Conservation (phyloP, 2,888 invertebrate species). For the Chelonus formosanus region DNA sequence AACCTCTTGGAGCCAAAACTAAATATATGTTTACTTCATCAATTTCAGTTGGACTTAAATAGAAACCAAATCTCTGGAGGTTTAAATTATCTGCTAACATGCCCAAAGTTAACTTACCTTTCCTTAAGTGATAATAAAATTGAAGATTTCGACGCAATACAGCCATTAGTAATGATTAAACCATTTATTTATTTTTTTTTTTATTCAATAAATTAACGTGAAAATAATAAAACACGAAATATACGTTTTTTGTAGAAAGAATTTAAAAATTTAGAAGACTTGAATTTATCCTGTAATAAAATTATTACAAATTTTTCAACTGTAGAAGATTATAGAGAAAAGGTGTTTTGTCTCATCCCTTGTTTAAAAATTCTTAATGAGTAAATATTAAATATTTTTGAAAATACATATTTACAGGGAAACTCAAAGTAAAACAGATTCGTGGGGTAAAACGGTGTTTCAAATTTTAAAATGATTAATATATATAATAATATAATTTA, state of each 20-base stretch:
- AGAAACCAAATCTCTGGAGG: conserved; percentile 95
- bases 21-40: conserved; percentile 37
- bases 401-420: too few relatives aligned
- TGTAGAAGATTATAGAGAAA: conserved; percentile 89
- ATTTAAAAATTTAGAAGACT: conserved; percentile 81
- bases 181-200: conserved; percentile 13
- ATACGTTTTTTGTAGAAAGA: conserved; percentile 75
- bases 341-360: conserved; percentile 90
- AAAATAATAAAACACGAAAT: not conserved
- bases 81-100: conserved; percentile 84
- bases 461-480: too few relatives aligned
- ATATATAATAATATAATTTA: too few relatives aligned
- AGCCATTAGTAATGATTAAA: conserved; percentile 65
- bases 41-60: conserved; percentile 82
- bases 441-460: too few relatives aligned
- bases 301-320: too few relatives aligned
- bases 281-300: conserved; percentile 97
- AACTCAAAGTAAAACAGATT: too few relatives aligned
- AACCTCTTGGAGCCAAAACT: too few relatives aligned
- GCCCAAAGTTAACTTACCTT: conserved; percentile 89
- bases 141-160: conserved; percentile 89
- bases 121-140: conserved; percentile 98
- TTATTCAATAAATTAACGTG: conserved; percentile 2
- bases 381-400: conserved; percentile 68
- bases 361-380: conserved; percentile 93